Evolutionary conservation across 35 echinoderm and acorn worm species (phyloP), one percentile per base, ranked within the genome.

Genomic region (Patiria miniata): DNA sequence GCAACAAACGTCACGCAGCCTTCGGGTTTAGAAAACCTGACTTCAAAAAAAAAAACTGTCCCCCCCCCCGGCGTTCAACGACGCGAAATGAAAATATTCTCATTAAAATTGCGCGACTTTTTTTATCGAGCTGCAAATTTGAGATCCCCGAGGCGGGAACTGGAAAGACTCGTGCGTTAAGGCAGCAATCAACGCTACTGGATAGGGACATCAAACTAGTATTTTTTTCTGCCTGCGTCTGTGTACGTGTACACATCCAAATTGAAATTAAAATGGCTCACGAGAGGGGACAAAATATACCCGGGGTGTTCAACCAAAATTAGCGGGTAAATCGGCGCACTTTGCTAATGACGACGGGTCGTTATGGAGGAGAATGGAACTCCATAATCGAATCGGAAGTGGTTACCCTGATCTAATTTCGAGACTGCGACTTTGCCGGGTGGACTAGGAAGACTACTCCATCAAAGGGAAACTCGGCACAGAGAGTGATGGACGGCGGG

Each of bases 121-220:
- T n/a, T 23, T 22, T 73, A 73, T 73, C 26, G 34, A 73, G 65
- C 65, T 73, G 65, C 29, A 73, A 73, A 73, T 73, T 73, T n/a
- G 42, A 47, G 12, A 23, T 18, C 65, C 65, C 65, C 65, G 65
- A 73, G 65, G 65, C 26, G 65, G 7, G 65, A 30, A 73, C 65
- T 47, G 12, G 42, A 47, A 47, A 47, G 42, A 47, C 42, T 47
- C 42, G 42, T 12, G 4, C 42, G 42, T 4, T 6, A 47, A 47
- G 42, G 42, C 42, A 47, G 42, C 42, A 47, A 12, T 4, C 42
- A 47, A 12, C 4, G 42, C 42, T 47, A 12, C 4, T 12, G 4
- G 12, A 47, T 47, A 12, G 12, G 12, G 42, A 47, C 42, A 47
- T 47, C n/a, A n/a, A n/a, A n/a, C n/a, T n/a, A n/a, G n/a, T n/a